phyloP scores from a whole-genome alignment of 2,113 vertebrate genomes.

The Ceratotherium simum region DNA sequence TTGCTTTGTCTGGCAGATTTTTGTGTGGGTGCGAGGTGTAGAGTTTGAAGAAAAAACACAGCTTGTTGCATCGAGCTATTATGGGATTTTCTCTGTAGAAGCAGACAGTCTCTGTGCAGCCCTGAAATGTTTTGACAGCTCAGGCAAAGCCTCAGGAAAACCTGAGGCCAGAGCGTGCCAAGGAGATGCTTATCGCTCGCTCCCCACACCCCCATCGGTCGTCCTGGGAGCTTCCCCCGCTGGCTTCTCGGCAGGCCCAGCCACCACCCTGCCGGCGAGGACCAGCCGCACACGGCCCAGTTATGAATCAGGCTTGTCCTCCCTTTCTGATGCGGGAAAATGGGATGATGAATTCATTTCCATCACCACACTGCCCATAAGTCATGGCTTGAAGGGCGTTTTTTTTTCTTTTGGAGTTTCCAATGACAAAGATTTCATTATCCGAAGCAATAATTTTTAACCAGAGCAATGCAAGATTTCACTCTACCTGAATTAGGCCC shows the following conservation, averaged over 20 bases:
- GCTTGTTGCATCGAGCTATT: slow-evolving; percentile 28
- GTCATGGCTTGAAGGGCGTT: slow-evolving; percentile 80
- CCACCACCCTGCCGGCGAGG: slow-evolving; percentile 66
- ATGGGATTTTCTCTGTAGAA: slow-evolving; percentile 59
- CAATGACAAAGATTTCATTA: slow-evolving; percentile 91
- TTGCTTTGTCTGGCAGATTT: slow-evolving; percentile 50
- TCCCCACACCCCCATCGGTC: not conserved
- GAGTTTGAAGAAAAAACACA: not conserved
- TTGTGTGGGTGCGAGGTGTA: slow-evolving; percentile 26
- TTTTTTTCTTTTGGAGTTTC: slow-evolving; percentile 82
- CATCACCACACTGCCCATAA: slow-evolving; percentile 86
- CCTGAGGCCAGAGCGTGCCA: slow-evolving; percentile 22
- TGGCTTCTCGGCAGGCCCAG: not conserved
- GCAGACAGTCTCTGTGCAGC: not conserved
- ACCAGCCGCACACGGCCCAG: not conserved
- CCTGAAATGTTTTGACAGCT: slow-evolving; percentile 73
- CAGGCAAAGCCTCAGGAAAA: slow-evolving; percentile 56
- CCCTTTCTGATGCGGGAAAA: slow-evolving; percentile 81
- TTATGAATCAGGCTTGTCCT: slow-evolving; percentile 83
- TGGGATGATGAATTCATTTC: slow-evolving; percentile 87
- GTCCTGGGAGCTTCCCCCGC: not conserved
- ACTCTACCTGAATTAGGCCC: slow-evolving; percentile 88
- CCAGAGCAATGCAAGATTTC: slow-evolving; percentile 76
- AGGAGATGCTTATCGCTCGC: slow-evolving; percentile 10
- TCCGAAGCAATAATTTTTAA: slow-evolving; percentile 88